Conservation (phyloP, 1,140 invertebrate genomes). For the Agraylea sexmaculata region DNA sequence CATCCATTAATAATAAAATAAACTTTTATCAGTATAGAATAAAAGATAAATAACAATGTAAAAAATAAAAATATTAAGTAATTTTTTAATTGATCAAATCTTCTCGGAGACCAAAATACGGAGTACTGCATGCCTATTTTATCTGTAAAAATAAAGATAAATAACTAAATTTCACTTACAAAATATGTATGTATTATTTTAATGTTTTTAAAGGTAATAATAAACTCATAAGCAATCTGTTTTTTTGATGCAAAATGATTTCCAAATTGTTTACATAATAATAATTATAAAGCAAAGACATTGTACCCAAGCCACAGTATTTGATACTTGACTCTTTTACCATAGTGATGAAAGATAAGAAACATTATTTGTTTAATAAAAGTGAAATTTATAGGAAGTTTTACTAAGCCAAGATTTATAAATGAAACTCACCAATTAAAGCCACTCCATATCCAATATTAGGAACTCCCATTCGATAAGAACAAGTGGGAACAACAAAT, state of each 20-base stretch:
- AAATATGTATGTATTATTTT: no score
- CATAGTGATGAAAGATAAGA: no score
- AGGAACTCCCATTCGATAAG: slow-evolving; percentile 82
- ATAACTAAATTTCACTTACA: no score
- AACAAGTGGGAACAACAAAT: slow-evolving; percentile 83
- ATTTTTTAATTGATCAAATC: slow-evolving; percentile 30
- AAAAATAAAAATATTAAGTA: slow-evolving; percentile 26
- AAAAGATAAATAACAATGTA: slow-evolving; percentile 21
- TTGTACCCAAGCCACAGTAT: no score
- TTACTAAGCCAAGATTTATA: slow-evolving; percentile 8
- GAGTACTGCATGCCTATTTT: slow-evolving; percentile 27
- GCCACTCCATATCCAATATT: slow-evolving; percentile 78
- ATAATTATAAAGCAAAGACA: no score
- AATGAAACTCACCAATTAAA: slow-evolving; percentile 54
- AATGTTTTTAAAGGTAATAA: no score
- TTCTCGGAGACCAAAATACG: slow-evolving; percentile 34
- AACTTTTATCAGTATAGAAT: slow-evolving; percentile 18
- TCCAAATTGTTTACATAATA: no score
- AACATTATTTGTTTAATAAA: background rate
- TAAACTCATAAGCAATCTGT: no score
- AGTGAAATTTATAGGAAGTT: background rate
- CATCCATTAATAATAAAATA: background rate
- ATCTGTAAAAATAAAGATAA: slow-evolving; percentile 28
- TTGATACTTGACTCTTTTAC: no score
- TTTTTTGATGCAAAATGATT: no score